Conservation (phyloP, 64 coral and sea anemone genomes). For the Trachythela sp. region DNA sequence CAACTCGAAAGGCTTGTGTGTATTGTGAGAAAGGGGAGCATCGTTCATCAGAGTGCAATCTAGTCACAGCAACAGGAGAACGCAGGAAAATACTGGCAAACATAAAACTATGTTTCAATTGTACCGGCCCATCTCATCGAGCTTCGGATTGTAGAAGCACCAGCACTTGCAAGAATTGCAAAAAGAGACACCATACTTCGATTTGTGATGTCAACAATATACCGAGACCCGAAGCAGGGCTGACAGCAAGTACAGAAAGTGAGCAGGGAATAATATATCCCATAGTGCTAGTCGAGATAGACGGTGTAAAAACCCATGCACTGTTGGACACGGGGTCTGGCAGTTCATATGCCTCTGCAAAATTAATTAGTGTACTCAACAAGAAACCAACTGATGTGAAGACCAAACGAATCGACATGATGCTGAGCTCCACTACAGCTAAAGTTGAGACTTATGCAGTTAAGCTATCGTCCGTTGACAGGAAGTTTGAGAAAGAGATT, state of each 20-base stretch:
- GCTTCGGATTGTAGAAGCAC: slow-evolving; percentile 30
- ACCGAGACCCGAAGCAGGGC: neutral
- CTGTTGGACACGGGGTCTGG: slow-evolving; percentile 41
- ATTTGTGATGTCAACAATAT: slow-evolving; percentile 20
- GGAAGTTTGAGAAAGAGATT: neutral
- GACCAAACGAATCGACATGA: slow-evolving; percentile 36
- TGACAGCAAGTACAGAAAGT: neutral
- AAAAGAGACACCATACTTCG: slow-evolving; percentile 7
- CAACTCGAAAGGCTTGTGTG: neutral
- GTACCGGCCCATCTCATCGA: slow-evolving; percentile 1
- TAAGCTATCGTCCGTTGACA: neutral
- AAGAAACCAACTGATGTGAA: slow-evolving; percentile 14
- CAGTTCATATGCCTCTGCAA: slow-evolving; percentile 33
- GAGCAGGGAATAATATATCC: slow-evolving; percentile 41
- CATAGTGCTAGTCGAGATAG: slow-evolving; percentile 35
- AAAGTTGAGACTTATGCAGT: neutral
- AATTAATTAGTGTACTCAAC: slow-evolving; percentile 14
- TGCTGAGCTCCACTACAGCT: slow-evolving; percentile 12
- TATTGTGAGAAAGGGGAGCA: slow-evolving; percentile 5
- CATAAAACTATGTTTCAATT: slow-evolving; percentile 49
- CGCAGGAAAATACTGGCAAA: slow-evolving; percentile 32
- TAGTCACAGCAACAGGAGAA: neutral
- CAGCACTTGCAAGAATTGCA: neutral
- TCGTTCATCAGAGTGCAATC: neutral
- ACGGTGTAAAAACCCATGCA: too few species aligned